Base-by-base conservation (phyloP, 2,113 vertebrate genomes). In the Neotragus moschatus region DNA sequence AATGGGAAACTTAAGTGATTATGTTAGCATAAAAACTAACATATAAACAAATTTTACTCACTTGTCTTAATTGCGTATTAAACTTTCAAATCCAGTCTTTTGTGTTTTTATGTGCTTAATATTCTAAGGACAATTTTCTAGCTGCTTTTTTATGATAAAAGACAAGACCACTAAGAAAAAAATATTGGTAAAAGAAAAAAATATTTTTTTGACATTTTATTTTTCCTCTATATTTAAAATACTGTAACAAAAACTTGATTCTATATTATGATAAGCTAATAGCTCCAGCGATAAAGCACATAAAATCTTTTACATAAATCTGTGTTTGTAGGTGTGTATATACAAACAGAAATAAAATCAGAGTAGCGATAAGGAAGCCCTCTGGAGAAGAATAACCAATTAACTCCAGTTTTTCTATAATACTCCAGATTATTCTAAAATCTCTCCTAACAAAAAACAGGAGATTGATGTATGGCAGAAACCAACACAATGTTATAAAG, bases 191-290 rank as follows among this genome's bases (percentile, higher is more conserved):
- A 73, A 91, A 87, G 53, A 84, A 79, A 92, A 85, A 23, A 53
- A 53, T 55, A 84, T 4, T 80, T 85, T 23, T 56, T 43, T 90
- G 82, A 28, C 43, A 90, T 77, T 73, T 47, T 56, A 70, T 58
- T 90, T 93, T 89, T 94, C 49, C 63, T 79, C 92, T 82, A 61
- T 63, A 90, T 53, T 91, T 89, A 84, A 94, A 91, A 79, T 66
- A 26, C 33, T 47, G 1, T 49, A 94, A 84, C 58, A 90, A 91
- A 95, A 94, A 70, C 16, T 51, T 45, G 51, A 81, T 23, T 94
- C 91, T 66, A 39, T 28, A 70, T 53, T 86, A 88, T 58, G 33
- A 61, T 45, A 85, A 17, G 13, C 47, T 81, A 88, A 91, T 30
- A 88, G 28, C n/a, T 82, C 21, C 25, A 86, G 43, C 39, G 21